Base-by-base conservation (phyloP, 2,888 invertebrate species). In the Meandrusa payeni region DNA sequence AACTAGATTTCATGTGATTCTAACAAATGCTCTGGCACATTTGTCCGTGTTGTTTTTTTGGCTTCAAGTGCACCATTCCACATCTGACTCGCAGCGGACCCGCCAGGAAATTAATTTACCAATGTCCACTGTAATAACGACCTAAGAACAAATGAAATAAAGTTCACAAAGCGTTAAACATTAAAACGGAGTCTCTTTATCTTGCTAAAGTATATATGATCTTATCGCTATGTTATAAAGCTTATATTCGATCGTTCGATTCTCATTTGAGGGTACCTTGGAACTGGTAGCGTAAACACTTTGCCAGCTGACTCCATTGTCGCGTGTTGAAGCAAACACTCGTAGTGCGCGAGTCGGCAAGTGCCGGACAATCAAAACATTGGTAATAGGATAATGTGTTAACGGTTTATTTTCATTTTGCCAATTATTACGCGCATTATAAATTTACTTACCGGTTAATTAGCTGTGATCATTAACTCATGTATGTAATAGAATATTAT, bases 341-440 rank as follows among this genome's bases (percentile, higher is more conserved):
- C 54, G 51, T 60, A 66, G 64, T 64, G 57, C 66, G 64, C 69
- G 69, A 64, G 60, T n/a, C 64, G 62, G 61, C 60, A 67, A 63
- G 63, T 66, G 58, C 64, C 68, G 74, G 66, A 78, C 81, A 83
- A 83, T 85, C 78, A 80, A 80, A 86, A 85, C 69, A 83, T 48
- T 59, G 51, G 48, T 80, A 82, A 85, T 79, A 76, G 61, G 65
- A 83, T 85, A 79, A 76, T 59, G 12, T 52, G 61, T 67, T 58
- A 59, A 61, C 61, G 62, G 72, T 65, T 65, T 71, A 63, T 73
- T 76, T 75, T 76, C 62, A 66, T 33, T 26, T 17, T 11, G 9
- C 13, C 12, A 38, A 22, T 39, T 46, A 44, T 42, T 46, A 33
- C 15, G 37, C 12, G 13, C 23, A 27, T 27, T 34, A 20, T 15